Conservation (phyloP, 2,113 vertebrate species). For the Alexandromys fortis region DNA sequence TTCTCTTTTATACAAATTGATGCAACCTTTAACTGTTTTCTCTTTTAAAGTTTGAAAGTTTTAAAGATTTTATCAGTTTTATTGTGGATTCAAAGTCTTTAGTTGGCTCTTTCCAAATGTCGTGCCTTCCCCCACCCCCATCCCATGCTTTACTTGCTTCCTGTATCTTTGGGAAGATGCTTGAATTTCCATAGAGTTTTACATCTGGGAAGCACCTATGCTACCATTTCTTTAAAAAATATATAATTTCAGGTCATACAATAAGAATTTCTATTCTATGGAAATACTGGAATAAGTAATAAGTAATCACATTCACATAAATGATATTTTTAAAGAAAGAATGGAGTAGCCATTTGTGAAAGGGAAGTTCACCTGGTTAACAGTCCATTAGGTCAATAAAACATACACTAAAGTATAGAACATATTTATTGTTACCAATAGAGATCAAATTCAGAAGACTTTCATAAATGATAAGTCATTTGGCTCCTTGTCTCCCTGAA, state of each 20-base stretch:
- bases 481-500: background rate
- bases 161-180: background rate
- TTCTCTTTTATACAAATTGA: background rate
- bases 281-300: background rate
- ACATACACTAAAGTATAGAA: background rate
- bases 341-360: background rate
- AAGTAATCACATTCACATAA: background rate
- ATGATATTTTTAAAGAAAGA: background rate
- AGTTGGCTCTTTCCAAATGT: background rate
- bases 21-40: background rate
- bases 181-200: background rate
- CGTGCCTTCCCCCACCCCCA: no score
- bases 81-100: background rate
- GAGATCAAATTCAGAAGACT: slow-evolving; percentile 21
- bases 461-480: background rate
- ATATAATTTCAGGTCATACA: background rate
- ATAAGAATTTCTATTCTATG: background rate
- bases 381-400: background rate
- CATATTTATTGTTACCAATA: background rate
- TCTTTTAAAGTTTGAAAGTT: background rate
- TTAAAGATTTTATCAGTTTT: background rate
- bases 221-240: background rate
- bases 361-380: background rate
- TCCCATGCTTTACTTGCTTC: background rate
- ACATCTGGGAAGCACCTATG: background rate